A percentile compares a stretch with the other conserved stretches of the same genome.
Conservation (phyloP, 2,888 invertebrate genomes). For the Trypoxylon attenuatum region DNA sequence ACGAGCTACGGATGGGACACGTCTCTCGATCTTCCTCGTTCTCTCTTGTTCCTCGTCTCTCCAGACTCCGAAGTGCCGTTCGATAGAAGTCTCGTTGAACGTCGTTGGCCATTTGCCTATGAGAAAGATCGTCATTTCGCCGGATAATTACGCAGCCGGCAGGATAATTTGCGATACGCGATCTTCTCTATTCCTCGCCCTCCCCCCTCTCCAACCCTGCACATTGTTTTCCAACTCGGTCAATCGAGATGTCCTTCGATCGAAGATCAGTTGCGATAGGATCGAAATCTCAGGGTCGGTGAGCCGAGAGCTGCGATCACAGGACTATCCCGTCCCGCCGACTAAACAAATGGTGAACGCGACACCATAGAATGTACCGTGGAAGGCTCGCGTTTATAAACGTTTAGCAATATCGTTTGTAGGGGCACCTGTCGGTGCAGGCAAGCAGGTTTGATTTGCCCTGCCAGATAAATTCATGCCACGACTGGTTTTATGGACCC, state of each 20-base stretch:
- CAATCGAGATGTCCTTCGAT: conserved; percentile 72
- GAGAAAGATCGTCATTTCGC: conserved; percentile 57
- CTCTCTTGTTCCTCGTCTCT: conserved; percentile 18
- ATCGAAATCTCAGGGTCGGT: conserved; percentile 68
- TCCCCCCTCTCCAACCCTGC: conserved; percentile 16
- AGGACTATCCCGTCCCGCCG: conserved; percentile 22
- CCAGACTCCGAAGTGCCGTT: conserved; percentile 21
- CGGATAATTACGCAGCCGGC: conserved; percentile 58
- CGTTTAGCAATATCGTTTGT: conserved; percentile 7
- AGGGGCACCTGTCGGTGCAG: neutral
- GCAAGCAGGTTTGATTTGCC: neutral
- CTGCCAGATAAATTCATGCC: neutral
- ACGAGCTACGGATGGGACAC: neutral
- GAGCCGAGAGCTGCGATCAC: conserved; percentile 25
- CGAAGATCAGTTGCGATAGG: conserved; percentile 64
- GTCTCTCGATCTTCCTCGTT: neutral
- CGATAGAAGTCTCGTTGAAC: conserved; percentile 14
- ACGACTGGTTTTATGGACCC: neutral
- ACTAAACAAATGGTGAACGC: neutral
- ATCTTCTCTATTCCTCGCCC: conserved; percentile 41
- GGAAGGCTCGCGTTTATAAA: neutral
- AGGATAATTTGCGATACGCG: conserved; percentile 58
- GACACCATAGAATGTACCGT: no score
- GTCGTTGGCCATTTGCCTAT: conserved; percentile 31
- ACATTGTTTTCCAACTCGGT: conserved; percentile 70